These are phyloP conservation scores for Orchesellides sinensis DNA, from an alignment of 2,888 invertebrate genomes.

Conservation along the genomic window DNA sequence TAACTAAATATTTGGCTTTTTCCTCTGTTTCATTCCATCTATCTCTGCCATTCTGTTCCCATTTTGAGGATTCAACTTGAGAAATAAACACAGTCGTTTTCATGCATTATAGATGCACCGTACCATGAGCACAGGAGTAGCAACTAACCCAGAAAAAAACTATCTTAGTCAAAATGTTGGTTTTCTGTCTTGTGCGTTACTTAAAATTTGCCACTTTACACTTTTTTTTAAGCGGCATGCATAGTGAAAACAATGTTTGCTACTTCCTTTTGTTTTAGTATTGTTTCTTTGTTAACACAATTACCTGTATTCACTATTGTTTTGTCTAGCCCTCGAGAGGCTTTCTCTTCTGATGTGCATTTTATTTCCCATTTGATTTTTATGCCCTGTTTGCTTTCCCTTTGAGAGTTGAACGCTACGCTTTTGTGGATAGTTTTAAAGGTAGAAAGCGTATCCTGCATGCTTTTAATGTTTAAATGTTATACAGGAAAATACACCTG, in stretches of 20 bases:
- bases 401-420: no score
- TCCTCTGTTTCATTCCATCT: conserved; percentile 6
- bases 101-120: conserved; percentile 10
- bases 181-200: not conserved
- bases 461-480: not conserved
- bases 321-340: not conserved
- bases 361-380: conserved; percentile 21
- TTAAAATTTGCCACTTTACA: not conserved
- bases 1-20: conserved; percentile 30
- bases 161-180: not conserved
- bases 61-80: conserved; percentile 10
- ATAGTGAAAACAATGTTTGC: not conserved
- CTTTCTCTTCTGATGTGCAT: conserved; percentile 10
- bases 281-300: not conserved
- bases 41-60: not conserved
- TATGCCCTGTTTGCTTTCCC: no score
- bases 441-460: not conserved
- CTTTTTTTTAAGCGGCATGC: not conserved
- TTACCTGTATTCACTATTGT: not conserved
- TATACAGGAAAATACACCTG: not conserved
- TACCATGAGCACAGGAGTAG: not conserved
- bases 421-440: not conserved
- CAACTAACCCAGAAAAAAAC: not conserved
- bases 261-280: not conserved
- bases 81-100: conserved; percentile 16